Conservation (phyloP, 2,797 vertebrate species). For the Martes flavigula region DNA sequence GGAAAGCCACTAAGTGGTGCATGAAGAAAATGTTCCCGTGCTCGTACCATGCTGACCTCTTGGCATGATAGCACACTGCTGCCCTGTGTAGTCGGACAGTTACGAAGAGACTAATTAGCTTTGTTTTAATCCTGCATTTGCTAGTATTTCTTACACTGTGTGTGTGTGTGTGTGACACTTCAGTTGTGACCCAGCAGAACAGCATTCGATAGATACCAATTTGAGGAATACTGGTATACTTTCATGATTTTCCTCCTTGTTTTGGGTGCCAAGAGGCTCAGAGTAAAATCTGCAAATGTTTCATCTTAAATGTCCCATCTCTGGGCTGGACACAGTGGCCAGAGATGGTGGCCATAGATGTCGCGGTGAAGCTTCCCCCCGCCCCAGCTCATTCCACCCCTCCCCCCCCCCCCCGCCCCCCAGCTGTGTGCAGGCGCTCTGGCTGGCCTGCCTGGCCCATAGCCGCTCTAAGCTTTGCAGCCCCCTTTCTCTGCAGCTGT, state of each 20-base stretch:
- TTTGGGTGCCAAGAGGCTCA: not conserved
- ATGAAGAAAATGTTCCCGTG: not conserved
- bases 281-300: not conserved
- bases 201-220: not conserved
- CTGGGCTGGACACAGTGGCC: not conserved
- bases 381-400: no score
- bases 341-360: rapidly evolving
- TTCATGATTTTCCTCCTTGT: not conserved
- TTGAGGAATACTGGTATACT: not conserved
- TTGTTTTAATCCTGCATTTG: not conserved
- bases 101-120: not conserved
- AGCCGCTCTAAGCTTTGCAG: rapidly evolving
- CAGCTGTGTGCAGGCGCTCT: rapidly evolving
- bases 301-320: not conserved
- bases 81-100: no score
- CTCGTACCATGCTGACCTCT: not conserved
- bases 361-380: not conserved
- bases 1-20: not conserved
- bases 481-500: rapidly evolving
- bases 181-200: not conserved
- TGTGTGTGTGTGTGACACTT: not conserved
- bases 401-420: rapidly evolving
- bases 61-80: rapidly evolving
- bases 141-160: not conserved
- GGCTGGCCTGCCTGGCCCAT: rapidly evolving